Conservation (phyloP, 2,113 vertebrate species). For the Panthera leo region DNA sequence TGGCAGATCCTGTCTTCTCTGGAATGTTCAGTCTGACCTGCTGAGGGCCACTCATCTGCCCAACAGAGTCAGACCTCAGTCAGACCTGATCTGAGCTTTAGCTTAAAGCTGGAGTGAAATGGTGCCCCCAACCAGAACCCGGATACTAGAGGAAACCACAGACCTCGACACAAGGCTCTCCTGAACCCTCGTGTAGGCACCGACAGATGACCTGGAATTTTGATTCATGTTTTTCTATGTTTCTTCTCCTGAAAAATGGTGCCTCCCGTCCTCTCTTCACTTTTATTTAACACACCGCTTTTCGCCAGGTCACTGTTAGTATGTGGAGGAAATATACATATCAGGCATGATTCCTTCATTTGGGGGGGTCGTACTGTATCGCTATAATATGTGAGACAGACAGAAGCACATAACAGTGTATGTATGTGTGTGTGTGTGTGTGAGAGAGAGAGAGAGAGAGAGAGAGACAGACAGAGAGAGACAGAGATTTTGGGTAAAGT, state of each 20-base stretch:
- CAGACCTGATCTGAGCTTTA: not conserved
- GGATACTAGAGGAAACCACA: not conserved
- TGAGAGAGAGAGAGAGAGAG: too few species aligned
- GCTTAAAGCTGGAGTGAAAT: not conserved
- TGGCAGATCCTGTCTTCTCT: not conserved
- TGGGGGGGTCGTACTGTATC: not conserved
- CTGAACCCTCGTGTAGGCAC: fast-evolving
- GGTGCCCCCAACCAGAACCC: not conserved
- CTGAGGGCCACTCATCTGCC: not conserved
- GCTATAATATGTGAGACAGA: not conserved
- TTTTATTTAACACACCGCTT: not conserved
- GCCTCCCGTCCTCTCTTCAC: not conserved
- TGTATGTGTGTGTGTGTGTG: not conserved
- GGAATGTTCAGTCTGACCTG: not conserved
- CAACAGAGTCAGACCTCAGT: not conserved
- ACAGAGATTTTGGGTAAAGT: too few species aligned
- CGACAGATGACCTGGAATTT: not conserved
- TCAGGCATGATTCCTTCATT: not conserved
- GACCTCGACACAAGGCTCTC: not conserved
- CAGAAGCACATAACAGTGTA: not conserved
- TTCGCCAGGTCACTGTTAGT: not conserved
- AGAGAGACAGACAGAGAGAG: too few species aligned
- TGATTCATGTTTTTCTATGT: not conserved
- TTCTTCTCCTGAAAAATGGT: not conserved
- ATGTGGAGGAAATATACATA: not conserved